A percentile compares a stretch with the other conserved stretches of the same genome.
Conservation (phyloP, 2,797 vertebrate genomes). For the Spheniscus humboldti region DNA sequence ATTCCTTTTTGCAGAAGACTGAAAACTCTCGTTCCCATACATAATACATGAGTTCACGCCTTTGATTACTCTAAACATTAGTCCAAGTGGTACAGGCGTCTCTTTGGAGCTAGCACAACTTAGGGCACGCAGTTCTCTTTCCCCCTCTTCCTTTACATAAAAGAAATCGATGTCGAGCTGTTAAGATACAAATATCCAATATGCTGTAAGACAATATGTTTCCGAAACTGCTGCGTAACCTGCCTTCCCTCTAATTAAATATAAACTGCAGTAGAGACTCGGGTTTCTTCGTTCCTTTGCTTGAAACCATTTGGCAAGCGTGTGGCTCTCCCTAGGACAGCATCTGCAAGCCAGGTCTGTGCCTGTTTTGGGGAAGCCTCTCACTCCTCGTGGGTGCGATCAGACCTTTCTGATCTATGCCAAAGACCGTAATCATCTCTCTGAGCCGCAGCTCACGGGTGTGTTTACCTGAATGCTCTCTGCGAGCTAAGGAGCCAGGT, state of each 20-base stretch:
- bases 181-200: slow-evolving; percentile 52
- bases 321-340: background rate
- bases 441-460: background rate
- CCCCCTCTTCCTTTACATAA: slow-evolving; percentile 16
- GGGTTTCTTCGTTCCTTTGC: background rate
- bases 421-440: background rate
- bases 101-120: slow-evolving; percentile 45
- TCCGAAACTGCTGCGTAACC: slow-evolving; percentile 53
- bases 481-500: background rate
- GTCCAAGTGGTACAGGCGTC: slow-evolving; percentile 34
- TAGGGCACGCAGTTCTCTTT: slow-evolving; percentile 8
- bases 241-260: slow-evolving; percentile 59
- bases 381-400: background rate
- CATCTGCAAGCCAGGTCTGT: background rate
- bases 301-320: background rate
- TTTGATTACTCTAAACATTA: slow-evolving; percentile 45
- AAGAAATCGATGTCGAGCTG: slow-evolving; percentile 23
- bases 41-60: slow-evolving; percentile 63
- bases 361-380: background rate
- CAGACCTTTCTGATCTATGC: background rate
- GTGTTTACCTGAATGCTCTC: background rate
- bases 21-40: slow-evolving; percentile 55
- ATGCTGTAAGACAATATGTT: slow-evolving; percentile 53
- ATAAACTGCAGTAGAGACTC: background rate
- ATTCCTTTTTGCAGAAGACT: slow-evolving; percentile 47